Conservation (phyloP, 1,140 invertebrate genomes). For the Trissolcus basalis region DNA sequence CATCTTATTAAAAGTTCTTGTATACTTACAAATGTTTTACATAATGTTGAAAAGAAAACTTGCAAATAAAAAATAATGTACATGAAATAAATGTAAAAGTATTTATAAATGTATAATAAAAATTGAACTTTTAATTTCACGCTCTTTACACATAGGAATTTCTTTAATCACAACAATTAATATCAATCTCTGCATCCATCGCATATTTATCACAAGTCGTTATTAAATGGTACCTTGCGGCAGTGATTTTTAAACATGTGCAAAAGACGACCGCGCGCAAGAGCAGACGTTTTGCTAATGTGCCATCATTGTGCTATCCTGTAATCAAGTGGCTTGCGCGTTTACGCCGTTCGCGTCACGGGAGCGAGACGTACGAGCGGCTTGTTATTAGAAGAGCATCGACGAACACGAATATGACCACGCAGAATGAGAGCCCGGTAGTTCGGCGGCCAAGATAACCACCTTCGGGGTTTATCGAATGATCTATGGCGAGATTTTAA, state of each 20-base stretch:
- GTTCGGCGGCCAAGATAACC: constrained; percentile 40
- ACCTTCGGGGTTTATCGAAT: constrained; percentile 65
- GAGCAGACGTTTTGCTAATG: constrained; percentile 67
- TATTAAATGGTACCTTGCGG: too few relatives aligned
- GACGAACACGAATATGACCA: constrained; percentile 48
- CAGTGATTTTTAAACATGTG: neutral
- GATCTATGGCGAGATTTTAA: constrained; percentile 51
- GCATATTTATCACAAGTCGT: constrained; percentile 24
- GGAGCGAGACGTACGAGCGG: constrained; percentile 48
- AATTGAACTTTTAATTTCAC: neutral
- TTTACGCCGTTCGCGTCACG: constrained; percentile 35
- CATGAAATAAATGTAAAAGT: too few relatives aligned
- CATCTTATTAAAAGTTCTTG: too few relatives aligned
- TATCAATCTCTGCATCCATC: constrained; percentile 17
- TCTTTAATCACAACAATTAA: constrained; percentile 37
- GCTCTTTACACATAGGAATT: neutral
- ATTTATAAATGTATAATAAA: too few relatives aligned
- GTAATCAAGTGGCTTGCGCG: constrained; percentile 67
- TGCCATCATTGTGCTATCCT: constrained; percentile 68
- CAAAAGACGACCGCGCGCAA: neutral
- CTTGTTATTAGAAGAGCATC: constrained; percentile 70
- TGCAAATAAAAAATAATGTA: too few relatives aligned
- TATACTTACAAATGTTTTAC: too few relatives aligned
- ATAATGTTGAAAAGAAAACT: too few relatives aligned
- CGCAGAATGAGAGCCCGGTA: constrained; percentile 62